Evolutionary conservation across 2,888 invertebrate species (phyloP), one percentile per base, ranked within the genome.

Genomic region (Crossocerus cetratus): DNA sequence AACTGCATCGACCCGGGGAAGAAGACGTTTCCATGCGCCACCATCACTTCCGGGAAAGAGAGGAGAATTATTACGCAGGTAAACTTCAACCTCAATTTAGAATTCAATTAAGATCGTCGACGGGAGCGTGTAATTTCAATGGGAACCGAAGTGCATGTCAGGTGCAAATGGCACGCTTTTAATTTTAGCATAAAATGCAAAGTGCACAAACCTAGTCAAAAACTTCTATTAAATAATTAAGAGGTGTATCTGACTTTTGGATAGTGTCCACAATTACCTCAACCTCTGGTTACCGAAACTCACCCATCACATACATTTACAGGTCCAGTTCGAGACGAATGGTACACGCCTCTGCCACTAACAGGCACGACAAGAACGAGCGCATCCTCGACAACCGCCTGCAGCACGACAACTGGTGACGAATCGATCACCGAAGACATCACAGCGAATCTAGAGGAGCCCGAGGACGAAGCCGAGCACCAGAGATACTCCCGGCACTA

Each of bases 31-130:
- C 93, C 84, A 94, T 94, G 92, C 90, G 94, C 0, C 95, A 95
- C 86, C 95, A 96, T 89, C 96, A 96, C 91, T 95, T 96, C 86
- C 93, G 95, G 78, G 94, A 94, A 78, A 90, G 93, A 67, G 93
- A 94, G 76, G 94, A 94, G 11, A 94, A 95, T 87, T 94, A 94
- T 91, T 95, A 95, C 83, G 94, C 95, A 85, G 95, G 96, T 95
- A 87, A 16, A 43, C 11, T 2, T 43, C 16, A 5, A 22, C 4
- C 57, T 23, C 20, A 13, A 3, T 13, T 23, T 14, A 57, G 32
- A 42, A 4, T 42, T 58, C 42, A 32, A 5, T 18, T 43, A 58
- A 58, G n/a, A 11, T 14, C 1, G n/a, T 5, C 49, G 4, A 16
- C 16, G 5, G 0, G 49, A 49, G n/a, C n/a, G n/a, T n/a, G n/a